Conservation (phyloP, 2,888 invertebrate genomes). For the Drosophila subsilvestris region DNA sequence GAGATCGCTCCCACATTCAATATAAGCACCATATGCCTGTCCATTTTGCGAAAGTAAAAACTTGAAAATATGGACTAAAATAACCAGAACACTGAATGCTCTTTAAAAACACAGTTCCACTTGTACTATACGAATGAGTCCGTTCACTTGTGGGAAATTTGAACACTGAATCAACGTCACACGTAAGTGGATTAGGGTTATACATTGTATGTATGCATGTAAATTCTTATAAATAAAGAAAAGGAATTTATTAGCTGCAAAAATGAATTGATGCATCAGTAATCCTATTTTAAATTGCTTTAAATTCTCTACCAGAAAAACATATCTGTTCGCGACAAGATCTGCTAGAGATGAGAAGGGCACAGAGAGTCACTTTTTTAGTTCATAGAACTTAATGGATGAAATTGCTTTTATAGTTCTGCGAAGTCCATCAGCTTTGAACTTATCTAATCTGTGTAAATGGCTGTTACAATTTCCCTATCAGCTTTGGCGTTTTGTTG, state of each 20-base stretch:
- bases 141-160: too few relatives aligned
- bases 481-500: neutral
- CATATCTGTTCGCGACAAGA: neutral
- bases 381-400: neutral
- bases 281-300: too few relatives aligned
- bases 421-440: neutral
- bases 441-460: conserved; percentile 43
- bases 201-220: too few relatives aligned
- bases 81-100: conserved; percentile 4
- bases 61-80: neutral
- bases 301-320: too few relatives aligned
- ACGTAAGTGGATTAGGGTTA: too few relatives aligned
- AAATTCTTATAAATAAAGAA: too few relatives aligned
- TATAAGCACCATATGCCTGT: conserved; percentile 1
- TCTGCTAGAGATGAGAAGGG: neutral
- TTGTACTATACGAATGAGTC: too few relatives aligned
- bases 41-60: conserved; percentile 23
- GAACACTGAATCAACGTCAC: too few relatives aligned
- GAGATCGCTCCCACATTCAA: conserved; percentile 24
- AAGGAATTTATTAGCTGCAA: too few relatives aligned
- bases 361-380: neutral
- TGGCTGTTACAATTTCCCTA: conserved; percentile 14
- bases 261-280: too few relatives aligned
- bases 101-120: neutral
- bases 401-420: neutral